phyloP scores from a whole-genome alignment of 2,113 vertebrate species.

The Vidua macroura region DNA sequence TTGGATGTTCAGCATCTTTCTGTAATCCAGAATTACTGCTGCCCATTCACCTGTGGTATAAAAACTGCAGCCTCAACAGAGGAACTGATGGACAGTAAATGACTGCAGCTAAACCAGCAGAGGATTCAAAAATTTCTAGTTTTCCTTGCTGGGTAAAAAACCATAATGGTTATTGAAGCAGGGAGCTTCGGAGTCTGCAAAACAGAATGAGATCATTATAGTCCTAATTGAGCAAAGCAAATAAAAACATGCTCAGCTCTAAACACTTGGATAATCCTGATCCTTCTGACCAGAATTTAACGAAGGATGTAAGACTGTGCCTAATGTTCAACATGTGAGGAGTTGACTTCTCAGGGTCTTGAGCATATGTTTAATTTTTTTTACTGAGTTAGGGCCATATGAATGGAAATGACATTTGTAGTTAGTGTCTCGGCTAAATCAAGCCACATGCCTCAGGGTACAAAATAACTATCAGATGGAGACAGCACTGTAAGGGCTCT shows the following conservation, averaged over 20 bases:
- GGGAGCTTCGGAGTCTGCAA: neutral
- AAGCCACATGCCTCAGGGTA: constrained; percentile 31
- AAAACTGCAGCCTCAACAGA: neutral
- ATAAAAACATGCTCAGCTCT: constrained; percentile 39
- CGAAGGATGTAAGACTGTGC: neutral
- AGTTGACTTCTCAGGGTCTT: constrained; percentile 9
- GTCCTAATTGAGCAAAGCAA: constrained; percentile 51
- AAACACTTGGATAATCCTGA: neutral
- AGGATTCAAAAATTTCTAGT: neutral
- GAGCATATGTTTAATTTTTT: constrained; percentile 37
- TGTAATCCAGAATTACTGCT: neutral
- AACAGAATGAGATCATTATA: constrained; percentile 31
- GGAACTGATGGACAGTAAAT: neutral
- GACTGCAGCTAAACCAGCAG: neutral
- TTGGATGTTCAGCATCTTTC: neutral
- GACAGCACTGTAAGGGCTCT: neutral
- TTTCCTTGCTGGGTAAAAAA: neutral
- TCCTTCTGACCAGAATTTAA: constrained; percentile 24
- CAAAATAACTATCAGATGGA: constrained; percentile 31
- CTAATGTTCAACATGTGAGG: constrained; percentile 27
- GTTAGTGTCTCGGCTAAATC: constrained; percentile 42
- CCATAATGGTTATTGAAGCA: neutral
- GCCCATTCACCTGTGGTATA: neutral
- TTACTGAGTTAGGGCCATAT: neutral
- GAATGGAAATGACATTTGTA: constrained; percentile 53